Evolutionary conservation across 2,797 vertebrate species (phyloP).

Genomic region (Columba guinea): DNA sequence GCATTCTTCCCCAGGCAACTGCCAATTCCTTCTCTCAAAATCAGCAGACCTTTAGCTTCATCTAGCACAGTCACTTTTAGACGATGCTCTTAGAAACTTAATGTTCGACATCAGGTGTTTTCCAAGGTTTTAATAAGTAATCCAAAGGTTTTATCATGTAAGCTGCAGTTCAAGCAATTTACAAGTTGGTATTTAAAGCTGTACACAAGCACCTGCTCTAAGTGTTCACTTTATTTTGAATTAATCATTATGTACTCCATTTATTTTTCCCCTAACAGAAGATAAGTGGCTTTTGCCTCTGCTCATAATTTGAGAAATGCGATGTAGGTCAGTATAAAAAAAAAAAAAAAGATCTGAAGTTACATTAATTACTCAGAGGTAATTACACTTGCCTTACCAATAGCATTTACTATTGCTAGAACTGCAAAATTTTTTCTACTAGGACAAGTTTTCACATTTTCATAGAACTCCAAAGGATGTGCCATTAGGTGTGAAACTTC

Average conservation of each 20-base stretch:
- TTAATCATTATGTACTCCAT: not conserved
- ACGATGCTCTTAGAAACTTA: not conserved
- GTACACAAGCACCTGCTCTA: not conserved
- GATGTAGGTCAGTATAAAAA: not conserved
- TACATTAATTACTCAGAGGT: constrained; percentile 15
- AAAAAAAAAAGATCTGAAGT: not conserved
- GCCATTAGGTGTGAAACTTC: not conserved
- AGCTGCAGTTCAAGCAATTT: not conserved
- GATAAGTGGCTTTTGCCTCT: not conserved
- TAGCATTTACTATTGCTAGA: not conserved
- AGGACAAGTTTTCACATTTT: not conserved
- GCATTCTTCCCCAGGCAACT: not conserved
- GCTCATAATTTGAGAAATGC: not conserved
- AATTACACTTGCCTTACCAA: not conserved
- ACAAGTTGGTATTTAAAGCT: not conserved
- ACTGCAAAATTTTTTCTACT: not conserved
- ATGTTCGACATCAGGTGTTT: not conserved
- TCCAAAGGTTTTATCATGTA: not conserved
- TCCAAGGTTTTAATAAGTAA: not conserved
- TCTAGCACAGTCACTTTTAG: not conserved
- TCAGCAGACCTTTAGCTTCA: not conserved
- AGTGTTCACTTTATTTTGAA: not conserved
- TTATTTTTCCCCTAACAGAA: constrained; percentile 4
- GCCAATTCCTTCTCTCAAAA: not conserved
- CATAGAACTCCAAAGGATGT: not conserved